Evolutionary conservation across 2,797 vertebrate species (phyloP).

Genomic region (Hyperoplus lanceolatus): DNA sequence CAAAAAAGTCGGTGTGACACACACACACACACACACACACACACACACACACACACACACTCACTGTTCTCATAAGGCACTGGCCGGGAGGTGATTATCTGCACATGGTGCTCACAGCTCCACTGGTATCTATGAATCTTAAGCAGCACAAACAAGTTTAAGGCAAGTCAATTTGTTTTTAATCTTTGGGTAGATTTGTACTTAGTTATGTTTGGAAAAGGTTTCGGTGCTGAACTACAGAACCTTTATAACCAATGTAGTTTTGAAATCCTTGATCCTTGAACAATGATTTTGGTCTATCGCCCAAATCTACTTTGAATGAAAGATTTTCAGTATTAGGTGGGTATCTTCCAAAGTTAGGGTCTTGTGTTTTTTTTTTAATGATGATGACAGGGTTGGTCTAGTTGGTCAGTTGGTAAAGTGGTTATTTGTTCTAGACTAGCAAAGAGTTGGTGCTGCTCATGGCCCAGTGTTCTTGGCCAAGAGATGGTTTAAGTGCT

Average conservation of each 20-base stretch:
- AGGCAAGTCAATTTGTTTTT: background rate
- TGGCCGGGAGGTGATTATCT: conserved; percentile 37
- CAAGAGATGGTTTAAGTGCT: too few relatives aligned
- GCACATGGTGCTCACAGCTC: conserved; percentile 40
- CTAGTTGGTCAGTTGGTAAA: too few relatives aligned
- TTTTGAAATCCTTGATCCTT: conserved; percentile 2
- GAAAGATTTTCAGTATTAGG: background rate
- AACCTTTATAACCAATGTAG: conserved; percentile 15
- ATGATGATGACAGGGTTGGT: too few relatives aligned
- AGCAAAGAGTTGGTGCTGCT: too few relatives aligned
- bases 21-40: conserved; percentile 52
- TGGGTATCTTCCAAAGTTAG: background rate
- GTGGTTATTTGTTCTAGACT: too few relatives aligned
- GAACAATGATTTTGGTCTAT: background rate
- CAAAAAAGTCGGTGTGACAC: conserved; percentile 63
- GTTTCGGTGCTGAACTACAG: background rate
- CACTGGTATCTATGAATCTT: conserved; percentile 2
- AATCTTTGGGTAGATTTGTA: background rate
- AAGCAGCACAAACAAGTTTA: conserved; percentile 1
- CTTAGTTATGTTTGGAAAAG: conserved; percentile 25
- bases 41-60: conserved; percentile 61
- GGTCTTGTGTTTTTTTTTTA: background rate
- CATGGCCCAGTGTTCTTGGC: too few relatives aligned
- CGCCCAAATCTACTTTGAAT: conserved; percentile 7
- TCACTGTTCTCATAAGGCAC: conserved; percentile 59